A percentile compares a stretch with the other conserved stretches of the same genome.
These are phyloP conservation scores for Strongylocentrotus purpuratus DNA, from an alignment of 35 echinoderm and acorn worm species.

Conservation along the genomic window DNA sequence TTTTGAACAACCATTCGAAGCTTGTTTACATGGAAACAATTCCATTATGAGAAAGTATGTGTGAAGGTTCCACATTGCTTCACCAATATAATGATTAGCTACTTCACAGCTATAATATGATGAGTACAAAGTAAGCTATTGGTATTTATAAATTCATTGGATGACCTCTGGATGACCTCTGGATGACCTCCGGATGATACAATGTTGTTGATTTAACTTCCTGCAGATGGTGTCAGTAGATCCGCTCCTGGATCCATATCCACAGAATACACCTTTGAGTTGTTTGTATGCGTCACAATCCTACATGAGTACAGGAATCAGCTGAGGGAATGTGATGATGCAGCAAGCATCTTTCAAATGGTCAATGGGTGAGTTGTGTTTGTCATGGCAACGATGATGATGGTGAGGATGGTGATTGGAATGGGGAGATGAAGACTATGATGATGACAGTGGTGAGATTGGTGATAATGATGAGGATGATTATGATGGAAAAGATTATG, in stretches of 20 bases:
- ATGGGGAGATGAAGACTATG: background rate
- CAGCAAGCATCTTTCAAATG: constrained; percentile 73
- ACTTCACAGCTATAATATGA: no score
- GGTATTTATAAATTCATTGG: no score
- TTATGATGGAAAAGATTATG: background rate
- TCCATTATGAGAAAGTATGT: no score
- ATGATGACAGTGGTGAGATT: background rate
- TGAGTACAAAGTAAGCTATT: no score
- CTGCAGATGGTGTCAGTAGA: constrained; percentile 59
- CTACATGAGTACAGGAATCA: constrained; percentile 75
- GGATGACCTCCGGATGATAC: no score
- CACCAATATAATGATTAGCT: no score
- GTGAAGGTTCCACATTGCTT: no score
- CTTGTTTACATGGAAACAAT: no score
- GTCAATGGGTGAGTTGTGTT: constrained; percentile 86
- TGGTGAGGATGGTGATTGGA: background rate
- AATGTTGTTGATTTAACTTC: no score
- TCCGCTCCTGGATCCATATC: constrained; percentile 57
- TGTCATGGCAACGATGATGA: background rate
- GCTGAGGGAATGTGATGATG: constrained; percentile 27
- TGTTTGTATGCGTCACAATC: constrained; percentile 91
- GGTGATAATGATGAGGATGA: background rate
- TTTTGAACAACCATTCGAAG: no score
- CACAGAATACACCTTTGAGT: constrained; percentile 95
- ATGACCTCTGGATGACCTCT: no score